Base-by-base conservation (phyloP, 2,113 vertebrate genomes). In the Plecotus auritus region DNA sequence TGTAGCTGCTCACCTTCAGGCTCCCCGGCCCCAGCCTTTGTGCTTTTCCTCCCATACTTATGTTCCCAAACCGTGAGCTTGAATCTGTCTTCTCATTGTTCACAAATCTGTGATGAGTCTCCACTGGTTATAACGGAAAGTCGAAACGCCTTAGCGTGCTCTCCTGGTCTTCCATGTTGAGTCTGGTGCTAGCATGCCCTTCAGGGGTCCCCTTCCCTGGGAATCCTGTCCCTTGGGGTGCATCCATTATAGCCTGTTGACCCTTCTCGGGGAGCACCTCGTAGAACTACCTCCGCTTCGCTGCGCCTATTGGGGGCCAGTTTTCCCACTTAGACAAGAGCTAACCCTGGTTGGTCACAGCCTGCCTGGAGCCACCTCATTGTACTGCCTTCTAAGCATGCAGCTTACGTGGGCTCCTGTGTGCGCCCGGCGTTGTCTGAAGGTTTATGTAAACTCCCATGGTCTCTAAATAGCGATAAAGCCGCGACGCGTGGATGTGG, bases 121-220 rank as follows among this genome's bases (percentile, higher is more conserved):
- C 67, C 28, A 1, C 40, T 42, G 42, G 7, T 70, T 72, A 7
- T 22, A 30, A 56, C 59, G 6, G 30, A 8, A 49, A 85, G 76
- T 59, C 35, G 74, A 64, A 3, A 13, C 40, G 40, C 23, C 23
- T 64, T 20, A 49, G 47, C 30, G 0, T 28, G 61, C 73, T 84
- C 26, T 32, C 59, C 22, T 26, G 28, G 37, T 10, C 66, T 51
- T 64, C 20, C 1, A 0, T 10, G n/a, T 32, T 4, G 0, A 49
- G 35, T 2, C 1, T 22, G 5, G 49, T 56, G 11, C 16, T 59
- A 40, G 72, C 77, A 11, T 10, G 18, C 47, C 30, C 30, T 54
- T 51, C 51, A 35, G 9, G 78, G 42, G 4, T 32, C 32, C 45
- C n/a, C 32, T 32, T 72, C 20, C 18, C 64, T 18, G 22, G 16